Base-by-base conservation (phyloP, 2,888 invertebrate species). In the Lydus trimaculatus region DNA sequence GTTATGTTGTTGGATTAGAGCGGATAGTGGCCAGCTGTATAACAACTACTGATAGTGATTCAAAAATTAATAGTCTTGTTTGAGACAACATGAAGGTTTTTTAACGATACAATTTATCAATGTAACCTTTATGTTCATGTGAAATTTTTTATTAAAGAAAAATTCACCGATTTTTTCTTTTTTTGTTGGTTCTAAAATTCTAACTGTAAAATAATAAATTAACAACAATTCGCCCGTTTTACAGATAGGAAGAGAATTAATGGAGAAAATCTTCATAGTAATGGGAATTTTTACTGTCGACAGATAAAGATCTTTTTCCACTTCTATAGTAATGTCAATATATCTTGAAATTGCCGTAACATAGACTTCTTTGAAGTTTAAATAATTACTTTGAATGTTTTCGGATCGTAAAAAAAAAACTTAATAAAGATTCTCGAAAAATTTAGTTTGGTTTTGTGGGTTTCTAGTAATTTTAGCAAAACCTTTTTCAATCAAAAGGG, bases 251-350 rank as follows among this genome's bases (percentile, higher is more conserved):
- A n/a, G 43, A 17, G n/a, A 43, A 43, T 43, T 43, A 43, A 43
- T 43, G 43, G 43, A n/a, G 17, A n/a, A 17, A 43, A 43, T 43
- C n/a, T 43, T 43, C 43, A 43, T 43, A 43, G 17, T 43, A 43
- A 43, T 43, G 17, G 43, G 43, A 43, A 43, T 43, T 43, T 43
- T 43, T 43, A 43, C n/a, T 43, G n/a, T 43, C 43, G n/a, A 43
- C 43, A 2, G 43, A 43, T 43, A 43, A 43, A 43, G n/a, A 43
- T 43, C 43, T 43, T 43, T 13, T 43, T 17, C 43, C 6, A 43
- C 43, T 43, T 43, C 17, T 17, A 39, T 43, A 43, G 11, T 7
- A 3, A 36, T 36, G 3, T 43, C 4, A 13, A 43, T 43, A n/a
- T 43, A 17, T 17, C 43, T 43, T 43, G 43, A 43, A n/a, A 43